Conservation (phyloP, 2,888 invertebrate species). For the Disparrhopalites patrizii region DNA sequence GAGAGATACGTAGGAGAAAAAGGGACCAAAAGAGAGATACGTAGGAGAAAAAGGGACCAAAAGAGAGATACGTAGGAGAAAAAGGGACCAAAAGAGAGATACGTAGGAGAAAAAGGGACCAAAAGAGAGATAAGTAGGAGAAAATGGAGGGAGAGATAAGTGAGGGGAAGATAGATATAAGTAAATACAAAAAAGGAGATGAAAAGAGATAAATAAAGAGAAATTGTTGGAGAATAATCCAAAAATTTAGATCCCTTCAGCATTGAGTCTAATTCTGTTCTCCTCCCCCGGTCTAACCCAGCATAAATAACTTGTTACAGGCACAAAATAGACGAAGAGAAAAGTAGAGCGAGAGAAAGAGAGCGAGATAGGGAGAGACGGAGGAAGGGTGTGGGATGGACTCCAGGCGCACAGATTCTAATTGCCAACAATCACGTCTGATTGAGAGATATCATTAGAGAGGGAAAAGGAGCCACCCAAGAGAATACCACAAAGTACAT, state of each 20-base stretch:
- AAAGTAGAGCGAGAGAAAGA: not conserved
- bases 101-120: not conserved
- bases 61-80: not conserved
- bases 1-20: not conserved
- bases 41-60: not conserved
- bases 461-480: constrained; percentile 28
- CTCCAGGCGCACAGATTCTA: constrained; percentile 26
- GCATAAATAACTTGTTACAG: no score
- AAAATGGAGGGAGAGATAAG: not conserved
- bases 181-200: no score
- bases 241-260: no score
- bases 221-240: not conserved
- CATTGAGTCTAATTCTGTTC: no score
- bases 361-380: not conserved
- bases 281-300: no score
- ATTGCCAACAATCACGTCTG: constrained; percentile 34
- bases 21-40: no score
- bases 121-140: not conserved
- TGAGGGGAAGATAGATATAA: not conserved
- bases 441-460: constrained; percentile 37
- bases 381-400: constrained; percentile 14
- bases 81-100: not conserved
- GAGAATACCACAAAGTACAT: constrained; percentile 16
- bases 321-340: no score
- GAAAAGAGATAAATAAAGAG: no score